phyloP scores from a whole-genome alignment of 2,797 vertebrate genomes.

The Melanotaenia pygmaea region DNA sequence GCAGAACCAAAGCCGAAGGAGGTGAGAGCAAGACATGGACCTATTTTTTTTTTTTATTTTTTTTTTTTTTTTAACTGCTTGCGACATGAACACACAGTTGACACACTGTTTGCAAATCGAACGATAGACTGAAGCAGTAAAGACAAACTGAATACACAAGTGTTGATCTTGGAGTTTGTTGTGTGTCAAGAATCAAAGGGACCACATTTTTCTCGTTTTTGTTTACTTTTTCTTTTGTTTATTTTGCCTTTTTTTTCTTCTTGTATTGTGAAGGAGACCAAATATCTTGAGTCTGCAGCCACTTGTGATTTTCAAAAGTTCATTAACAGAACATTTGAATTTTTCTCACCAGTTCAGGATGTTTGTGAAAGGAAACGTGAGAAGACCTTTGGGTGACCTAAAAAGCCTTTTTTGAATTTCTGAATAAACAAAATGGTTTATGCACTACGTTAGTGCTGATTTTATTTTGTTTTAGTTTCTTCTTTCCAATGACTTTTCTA shows the following conservation, averaged over 20 bases:
- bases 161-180: slow-evolving; percentile 17
- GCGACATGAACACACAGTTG: slow-evolving; percentile 41
- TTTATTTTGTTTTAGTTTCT: slow-evolving; percentile 77
- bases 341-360: slow-evolving; percentile 63
- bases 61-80: slow-evolving; percentile 21
- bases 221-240: not conserved
- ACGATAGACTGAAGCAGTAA: slow-evolving; percentile 17
- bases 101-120: slow-evolving; percentile 33
- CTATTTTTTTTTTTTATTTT: slow-evolving; percentile 39
- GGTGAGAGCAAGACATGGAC: slow-evolving; percentile 34
- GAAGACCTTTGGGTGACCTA: slow-evolving; percentile 59
- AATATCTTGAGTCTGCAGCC: slow-evolving; percentile 27
- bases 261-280: slow-evolving; percentile 16
- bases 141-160: not conserved
- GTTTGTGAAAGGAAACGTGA: slow-evolving; percentile 62
- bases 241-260: slow-evolving; percentile 10
- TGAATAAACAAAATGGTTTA: slow-evolving; percentile 83
- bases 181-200: slow-evolving; percentile 25
- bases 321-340: slow-evolving; percentile 57
- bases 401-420: slow-evolving; percentile 79
- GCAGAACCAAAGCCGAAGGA: slow-evolving; percentile 38
- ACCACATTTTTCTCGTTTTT: slow-evolving; percentile 7
- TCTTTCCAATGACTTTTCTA: slow-evolving; percentile 88
- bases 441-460: slow-evolving; percentile 98
- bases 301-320: slow-evolving; percentile 53